Conservation (phyloP, 2,888 invertebrate genomes). For the Iselma pallidipennis region DNA sequence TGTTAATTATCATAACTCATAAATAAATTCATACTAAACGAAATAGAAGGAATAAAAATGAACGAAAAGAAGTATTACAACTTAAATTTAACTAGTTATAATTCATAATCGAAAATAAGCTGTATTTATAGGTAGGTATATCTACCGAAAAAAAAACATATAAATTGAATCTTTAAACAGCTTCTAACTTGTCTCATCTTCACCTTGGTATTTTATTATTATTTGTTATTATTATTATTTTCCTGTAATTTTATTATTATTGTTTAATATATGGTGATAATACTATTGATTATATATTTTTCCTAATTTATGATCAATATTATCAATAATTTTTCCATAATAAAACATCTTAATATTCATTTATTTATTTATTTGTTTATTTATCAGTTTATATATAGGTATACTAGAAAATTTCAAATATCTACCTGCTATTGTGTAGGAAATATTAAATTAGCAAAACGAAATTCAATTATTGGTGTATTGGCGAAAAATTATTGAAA, state of each 20-base stretch:
- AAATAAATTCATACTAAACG: conserved; percentile 29
- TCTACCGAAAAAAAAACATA: not conserved
- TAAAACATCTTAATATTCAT: not conserved
- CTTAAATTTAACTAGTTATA: not conserved
- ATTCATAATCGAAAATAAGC: not conserved
- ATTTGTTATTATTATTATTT: too few species aligned
- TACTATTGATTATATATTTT: not conserved
- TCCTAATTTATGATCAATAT: not conserved
- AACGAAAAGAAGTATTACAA: not conserved
- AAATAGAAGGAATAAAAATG: not conserved
- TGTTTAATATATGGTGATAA: not conserved
- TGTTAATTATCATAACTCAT: conserved; percentile 33
- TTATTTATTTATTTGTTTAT: not conserved
- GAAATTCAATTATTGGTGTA: not conserved
- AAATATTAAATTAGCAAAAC: not conserved
- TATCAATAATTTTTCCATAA: not conserved
- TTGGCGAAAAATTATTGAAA: not conserved
- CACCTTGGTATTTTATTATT: not conserved
- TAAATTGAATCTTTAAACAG: not conserved
- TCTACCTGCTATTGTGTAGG: too few species aligned
- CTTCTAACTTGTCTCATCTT: not conserved
- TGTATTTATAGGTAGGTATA: not conserved
- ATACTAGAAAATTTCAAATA: not conserved
- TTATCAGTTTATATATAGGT: too few species aligned
- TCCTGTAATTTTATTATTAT: not conserved